Evolutionary conservation across 2,113 vertebrate genomes (phyloP), one percentile per base, ranked within the genome.

Genomic region (Triplophysa rosa): DNA sequence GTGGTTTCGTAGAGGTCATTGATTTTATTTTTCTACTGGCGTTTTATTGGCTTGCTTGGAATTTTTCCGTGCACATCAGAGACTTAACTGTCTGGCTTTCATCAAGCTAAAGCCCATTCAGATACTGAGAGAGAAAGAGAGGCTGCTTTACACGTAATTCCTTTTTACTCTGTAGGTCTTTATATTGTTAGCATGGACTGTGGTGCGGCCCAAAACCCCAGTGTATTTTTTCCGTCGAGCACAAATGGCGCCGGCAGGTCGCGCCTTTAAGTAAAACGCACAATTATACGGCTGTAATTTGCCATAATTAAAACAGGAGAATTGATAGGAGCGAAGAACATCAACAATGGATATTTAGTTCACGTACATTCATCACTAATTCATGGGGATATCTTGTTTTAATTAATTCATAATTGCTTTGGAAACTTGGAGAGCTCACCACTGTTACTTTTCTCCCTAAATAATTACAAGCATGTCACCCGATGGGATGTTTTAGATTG

Each of bases 341-440:
- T 74, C 72, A 67, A 86, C 75, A 68, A 21, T 79, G 74, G 62
- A 76, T 64, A 37, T 72, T 40, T 61, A 71, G 80, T 64, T 77
- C n/a, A 61, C 42, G 71, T 87, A 84, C 63, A 78, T 62, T 65
- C 56, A 70, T 81, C 76, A 80, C 73, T 63, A 83, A 85, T 86
- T 85, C 69, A 61, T 73, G 72, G 79, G 80, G 77, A 86, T 85
- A 80, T 85, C 82, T 74, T n/a, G 49, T 67, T 83, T 81, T 86
- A 86, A 88, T 87, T 85, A 85, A 86, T 85, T 84, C 80, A 80
- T 86, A 89, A 89, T 87, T 84, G 84, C 84, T 74, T 79, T 74
- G 69, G 82, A 86, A 86, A 78, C 81, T 81, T 47, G 0, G 78
- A 84, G 76, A 65, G 77, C 76, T 78, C 78, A 42, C 54, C 69